Percentiles rank a stretch among this genome's conserved stretches.
These are phyloP conservation scores for Meandrusa payeni DNA, from an alignment of 2,888 invertebrate genomes.

Conservation along the genomic window DNA sequence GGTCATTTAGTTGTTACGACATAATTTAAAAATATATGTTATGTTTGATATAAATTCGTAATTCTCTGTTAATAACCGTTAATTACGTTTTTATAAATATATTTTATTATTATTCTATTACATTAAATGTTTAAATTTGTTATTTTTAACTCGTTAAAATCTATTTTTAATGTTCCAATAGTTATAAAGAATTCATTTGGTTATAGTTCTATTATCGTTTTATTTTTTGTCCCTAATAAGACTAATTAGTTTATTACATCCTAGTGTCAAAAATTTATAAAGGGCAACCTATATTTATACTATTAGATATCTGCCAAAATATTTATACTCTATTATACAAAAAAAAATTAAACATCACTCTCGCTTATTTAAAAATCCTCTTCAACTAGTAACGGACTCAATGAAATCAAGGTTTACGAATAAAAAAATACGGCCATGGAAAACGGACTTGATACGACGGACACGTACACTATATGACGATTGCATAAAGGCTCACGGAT, in stretches of 20 bases:
- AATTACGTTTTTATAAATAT: not conserved
- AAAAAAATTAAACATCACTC: not conserved
- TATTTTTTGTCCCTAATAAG: too few species aligned
- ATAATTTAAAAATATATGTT: slow-evolving; percentile 36
- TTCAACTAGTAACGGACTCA: slow-evolving; percentile 8
- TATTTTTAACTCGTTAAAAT: too few species aligned
- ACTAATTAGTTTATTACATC: not conserved
- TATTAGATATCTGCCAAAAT: slow-evolving; percentile 12
- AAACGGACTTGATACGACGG: not conserved
- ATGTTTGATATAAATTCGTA: not conserved
- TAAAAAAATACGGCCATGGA: not conserved
- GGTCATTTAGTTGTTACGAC: slow-evolving; percentile 49
- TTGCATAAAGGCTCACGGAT: not conserved
- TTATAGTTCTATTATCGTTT: too few species aligned
- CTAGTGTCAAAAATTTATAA: not conserved
- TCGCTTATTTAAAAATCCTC: not conserved
- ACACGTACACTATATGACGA: not conserved
- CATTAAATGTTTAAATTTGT: too few species aligned
- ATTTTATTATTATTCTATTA: too few species aligned
- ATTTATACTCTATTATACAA: slow-evolving; percentile 17
- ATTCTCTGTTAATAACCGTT: not conserved
- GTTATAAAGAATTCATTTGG: too few species aligned
- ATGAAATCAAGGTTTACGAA: not conserved
- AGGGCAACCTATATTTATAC: slow-evolving; percentile 3
- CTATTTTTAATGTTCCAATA: too few species aligned